Base-by-base conservation (phyloP, 1,140 invertebrate genomes). In the Zaprionus gabonicus region DNA sequence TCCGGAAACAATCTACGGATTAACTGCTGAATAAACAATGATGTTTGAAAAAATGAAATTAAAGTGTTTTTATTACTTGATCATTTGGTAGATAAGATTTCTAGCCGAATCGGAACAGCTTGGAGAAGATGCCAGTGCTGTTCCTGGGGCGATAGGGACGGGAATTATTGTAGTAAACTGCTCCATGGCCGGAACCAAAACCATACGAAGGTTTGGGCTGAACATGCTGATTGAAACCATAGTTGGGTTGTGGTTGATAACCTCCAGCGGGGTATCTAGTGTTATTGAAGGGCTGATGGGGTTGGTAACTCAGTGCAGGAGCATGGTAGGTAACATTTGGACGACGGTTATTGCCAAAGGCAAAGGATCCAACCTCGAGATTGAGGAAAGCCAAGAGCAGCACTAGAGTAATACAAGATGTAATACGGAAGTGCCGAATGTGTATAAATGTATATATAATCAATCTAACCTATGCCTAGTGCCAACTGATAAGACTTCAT, bases 11-110 rank as follows among this genome's bases (percentile, higher is more conserved):
- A 41, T n/a, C 4, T n/a, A 46, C n/a, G 41, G 41, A 46, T 46
- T 46, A 49, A 31, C 41, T 44, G 56, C 73, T n/a, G 34, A 81
- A 81, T 81, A 81, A 80, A 63, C 17, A 80, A 53, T 80, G 77
- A 63, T 75, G 59, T 80, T 80, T 80, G 71, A 80, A 80, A 80
- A 80, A 80, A 80, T 75, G 5, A 44, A 62, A 34, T 13, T 7
- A n/a, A 25, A 10, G 49, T 63, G 9, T 60, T 46, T 28, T 55
- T 28, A 69, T 57, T 58, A 17, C 6, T 38, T 17, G 6, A 17
- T 46, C 13, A 41, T 6, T 46, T n/a, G n/a, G n/a, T 25, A 20
- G n/a, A 31, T 20, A 13, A 38, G 51, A 4, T 25, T 63, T 68
- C 36, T 68, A 69, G 13, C 49, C 41, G 41, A 51, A 4, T 51